These are phyloP conservation scores for Bombus sylvicola DNA, from an alignment of 1,140 invertebrate species.

Conservation along the genomic window DNA sequence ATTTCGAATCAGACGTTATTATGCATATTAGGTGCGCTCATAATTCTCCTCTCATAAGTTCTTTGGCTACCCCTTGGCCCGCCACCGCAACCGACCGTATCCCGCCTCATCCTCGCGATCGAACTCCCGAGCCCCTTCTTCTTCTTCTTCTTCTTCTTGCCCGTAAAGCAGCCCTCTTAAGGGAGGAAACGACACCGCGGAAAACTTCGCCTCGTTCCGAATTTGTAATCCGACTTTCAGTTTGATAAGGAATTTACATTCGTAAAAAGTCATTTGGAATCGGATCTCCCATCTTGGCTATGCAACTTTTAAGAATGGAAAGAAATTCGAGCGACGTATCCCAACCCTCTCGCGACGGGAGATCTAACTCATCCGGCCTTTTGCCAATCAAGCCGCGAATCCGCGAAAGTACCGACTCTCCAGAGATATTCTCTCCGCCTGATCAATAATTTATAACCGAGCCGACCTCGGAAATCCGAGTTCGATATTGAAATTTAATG, in stretches of 20 bases:
- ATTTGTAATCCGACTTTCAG: constrained; percentile 75
- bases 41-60: constrained; percentile 72
- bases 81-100: constrained; percentile 48
- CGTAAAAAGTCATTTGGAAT: constrained; percentile 74
- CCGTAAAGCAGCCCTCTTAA: constrained; percentile 36
- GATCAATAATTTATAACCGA: constrained; percentile 34
- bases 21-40: constrained; percentile 75
- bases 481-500: neutral
- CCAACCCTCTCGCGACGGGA: neutral
- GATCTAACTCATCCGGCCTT: neutral
- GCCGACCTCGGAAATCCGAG: neutral
- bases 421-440: neutral
- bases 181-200: constrained; percentile 55
- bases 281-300: constrained; percentile 55
- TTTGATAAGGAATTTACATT: constrained; percentile 79
- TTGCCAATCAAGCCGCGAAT: constrained; percentile 12
- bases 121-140: neutral
- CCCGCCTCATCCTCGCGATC: constrained; percentile 26
- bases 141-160: neutral
- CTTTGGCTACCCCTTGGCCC: constrained; percentile 64
- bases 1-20: constrained; percentile 77
- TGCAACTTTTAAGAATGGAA: constrained; percentile 24
- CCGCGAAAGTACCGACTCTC: neutral
- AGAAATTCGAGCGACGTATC: constrained; percentile 34
- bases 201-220: constrained; percentile 74